Percentiles rank a stretch among this genome's conserved stretches.
Conservation (phyloP, 2,888 invertebrate species). For the Andrena dorsata region DNA sequence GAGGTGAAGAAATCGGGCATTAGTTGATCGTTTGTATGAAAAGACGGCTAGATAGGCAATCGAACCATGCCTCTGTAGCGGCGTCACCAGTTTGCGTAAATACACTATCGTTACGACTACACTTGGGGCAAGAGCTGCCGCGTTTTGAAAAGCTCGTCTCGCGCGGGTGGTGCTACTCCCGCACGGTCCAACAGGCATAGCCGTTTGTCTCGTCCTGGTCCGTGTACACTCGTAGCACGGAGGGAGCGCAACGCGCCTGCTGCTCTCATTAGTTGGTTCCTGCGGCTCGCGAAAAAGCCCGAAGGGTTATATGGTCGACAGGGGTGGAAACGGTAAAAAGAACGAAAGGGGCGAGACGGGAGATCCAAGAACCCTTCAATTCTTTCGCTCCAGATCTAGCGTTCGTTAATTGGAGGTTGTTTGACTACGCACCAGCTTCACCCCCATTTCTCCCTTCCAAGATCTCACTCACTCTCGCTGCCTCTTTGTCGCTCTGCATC, state of each 20-base stretch:
- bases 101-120: not conserved
- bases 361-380: constrained; percentile 80
- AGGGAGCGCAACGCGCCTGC: constrained; percentile 57
- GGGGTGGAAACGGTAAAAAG: constrained; percentile 62
- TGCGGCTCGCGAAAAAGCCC: constrained; percentile 59
- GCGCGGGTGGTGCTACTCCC: constrained; percentile 63
- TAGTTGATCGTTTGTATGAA: too few relatives aligned
- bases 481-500: not conserved
- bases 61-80: too few relatives aligned
- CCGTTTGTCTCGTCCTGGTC: constrained; percentile 39
- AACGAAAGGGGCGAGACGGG: constrained; percentile 60
- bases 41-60: too few relatives aligned
- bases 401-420: constrained; percentile 83
- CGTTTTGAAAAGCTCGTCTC: constrained; percentile 46
- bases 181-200: constrained; percentile 41
- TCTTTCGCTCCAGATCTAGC: constrained; percentile 83
- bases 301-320: constrained; percentile 58
- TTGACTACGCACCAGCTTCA: constrained; percentile 66
- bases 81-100: too few relatives aligned
- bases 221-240: constrained; percentile 21
- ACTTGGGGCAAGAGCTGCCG: constrained; percentile 1
- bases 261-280: constrained; percentile 73
- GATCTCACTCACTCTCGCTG: constrained; percentile 12
- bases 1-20: too few relatives aligned
- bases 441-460: constrained; percentile 1